Base-by-base conservation (phyloP, 2,797 vertebrate genomes). In the Malacoraja senta region DNA sequence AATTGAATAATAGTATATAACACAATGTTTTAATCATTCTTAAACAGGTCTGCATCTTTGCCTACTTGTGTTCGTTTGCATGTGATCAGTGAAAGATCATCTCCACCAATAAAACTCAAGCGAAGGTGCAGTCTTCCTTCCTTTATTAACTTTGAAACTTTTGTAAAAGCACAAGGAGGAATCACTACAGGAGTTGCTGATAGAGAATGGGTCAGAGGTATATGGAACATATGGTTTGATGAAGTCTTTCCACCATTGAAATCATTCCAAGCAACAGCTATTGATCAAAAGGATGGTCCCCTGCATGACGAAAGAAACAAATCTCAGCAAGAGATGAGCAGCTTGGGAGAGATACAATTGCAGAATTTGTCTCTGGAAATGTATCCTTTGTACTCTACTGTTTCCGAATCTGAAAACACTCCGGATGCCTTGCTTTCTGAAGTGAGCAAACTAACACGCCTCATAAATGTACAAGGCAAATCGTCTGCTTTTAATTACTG, bases 401-500 rank as follows among this genome's bases (percentile, higher is more conserved):
- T n/a, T 38, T 90, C 94, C 32, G 93, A 93, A 9, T 80, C 93
- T n/a, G 93, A 90, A 63, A 58, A 94, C 44, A 93, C 93, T 79
- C 78, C 19, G 6, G 93, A 32, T 35, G 94, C 95, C 93, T 95
- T 96, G 94, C 95, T 96, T 94, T 93, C 93, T 1, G 95, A 96
- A 93, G 94, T 97, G 93, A 94, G 93, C 91, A 74, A 68, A 15
- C 93, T 97, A 93, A 96, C 95, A 93, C 72, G 95, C 93, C 93
- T 95, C 94, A 96, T 96, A 94, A 94, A 94, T n/a, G 94, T 94
- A 7, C 93, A 95, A 93, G 93, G 94, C 17, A 91, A n/a, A 58
- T 80, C 38, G 68, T 94, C 88, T 93, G 94, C 94, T 58, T 97
- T 97, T 95, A 94, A 95, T 92, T 96, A 94, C 92, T 97, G 96